Evolutionary conservation across 2,888 invertebrate genomes (phyloP), one percentile per base, ranked within the genome.

Genomic region (Drosophila paranaensis): DNA sequence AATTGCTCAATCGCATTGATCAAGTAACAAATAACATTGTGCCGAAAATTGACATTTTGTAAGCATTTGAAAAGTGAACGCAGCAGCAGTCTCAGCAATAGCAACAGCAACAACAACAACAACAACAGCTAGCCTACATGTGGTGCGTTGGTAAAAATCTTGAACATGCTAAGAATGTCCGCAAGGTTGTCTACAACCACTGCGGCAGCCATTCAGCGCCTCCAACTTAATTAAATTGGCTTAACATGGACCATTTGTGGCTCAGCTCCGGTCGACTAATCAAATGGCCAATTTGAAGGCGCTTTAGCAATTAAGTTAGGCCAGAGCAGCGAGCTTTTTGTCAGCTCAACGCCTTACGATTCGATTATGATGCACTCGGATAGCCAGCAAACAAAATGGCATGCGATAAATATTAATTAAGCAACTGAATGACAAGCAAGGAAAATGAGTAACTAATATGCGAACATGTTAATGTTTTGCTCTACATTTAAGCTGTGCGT

Each of bases 11-110:
- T 88, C 81, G 81, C 63, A 64, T 67, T 74, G 74, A 76, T 82
- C 82, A 75, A 77, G 64, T 86, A 77, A 82, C 84, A 86, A 88
- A 88, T 82, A 82, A 86, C 74, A 82, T 74, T 82, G 83, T 82
- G 77, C 81, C 76, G 71, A 86, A 84, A 82, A 78, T 78, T 88
- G 81, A 74, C 77, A 74, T 82, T 88, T 85, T 73, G 71, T 77
- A 75, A 66, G 71, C 74, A 76, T 71, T 86, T 80, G 69, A 88
- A 84, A 88, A 88, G 84, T 84, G 84, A 84, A 88, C 74, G 84
- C 88, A 77, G 72, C 64, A 74, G 43, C 60, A 62, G 6, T 27
- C 13, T 8, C 10, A 43, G 11, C 43, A 20, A 6, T 20, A 16
- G 1, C 42, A 42, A 5, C 4, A 40, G 6, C 39, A 43, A 2